phyloP scores from a whole-genome alignment of 2,113 vertebrate species.

The Apistogramma diplotaenia region DNA sequence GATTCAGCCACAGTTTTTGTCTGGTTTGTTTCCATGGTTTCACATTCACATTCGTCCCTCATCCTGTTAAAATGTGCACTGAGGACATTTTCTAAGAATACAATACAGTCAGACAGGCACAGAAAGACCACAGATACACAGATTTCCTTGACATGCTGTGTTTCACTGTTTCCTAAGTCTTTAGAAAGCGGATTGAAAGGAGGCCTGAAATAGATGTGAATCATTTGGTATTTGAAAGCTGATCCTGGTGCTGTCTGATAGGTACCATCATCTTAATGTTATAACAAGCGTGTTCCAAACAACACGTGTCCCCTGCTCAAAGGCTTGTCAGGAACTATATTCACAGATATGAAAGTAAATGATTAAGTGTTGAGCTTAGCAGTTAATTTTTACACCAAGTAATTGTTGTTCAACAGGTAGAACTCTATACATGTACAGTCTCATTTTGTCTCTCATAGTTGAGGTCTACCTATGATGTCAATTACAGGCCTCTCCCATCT shows the following conservation, averaged over 20 bases:
- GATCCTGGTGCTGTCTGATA: neutral
- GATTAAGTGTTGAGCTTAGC: no score
- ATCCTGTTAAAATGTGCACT: constrained; percentile 30
- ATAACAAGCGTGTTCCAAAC: neutral
- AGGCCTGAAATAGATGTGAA: neutral
- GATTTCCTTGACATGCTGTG: neutral
- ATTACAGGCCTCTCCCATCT: no score
- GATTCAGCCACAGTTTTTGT: constrained; percentile 55
- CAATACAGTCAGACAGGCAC: constrained; percentile 7
- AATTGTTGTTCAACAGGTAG: no score
- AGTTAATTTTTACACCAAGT: no score
- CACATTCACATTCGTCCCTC: constrained; percentile 49
- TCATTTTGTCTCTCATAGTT: no score
- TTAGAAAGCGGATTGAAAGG: neutral
- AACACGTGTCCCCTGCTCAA: no score
- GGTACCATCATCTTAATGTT: neutral
- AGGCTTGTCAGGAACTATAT: no score
- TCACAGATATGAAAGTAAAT: no score
- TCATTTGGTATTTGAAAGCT: neutral
- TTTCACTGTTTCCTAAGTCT: neutral
- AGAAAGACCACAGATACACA: neutral
- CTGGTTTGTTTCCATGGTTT: constrained; percentile 69
- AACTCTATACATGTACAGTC: no score
- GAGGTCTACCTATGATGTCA: no score
- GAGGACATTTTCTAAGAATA: constrained; percentile 50